Conservation (phyloP, 92 coral and sea anemone genomes). For the Heteractis magnifica region DNA sequence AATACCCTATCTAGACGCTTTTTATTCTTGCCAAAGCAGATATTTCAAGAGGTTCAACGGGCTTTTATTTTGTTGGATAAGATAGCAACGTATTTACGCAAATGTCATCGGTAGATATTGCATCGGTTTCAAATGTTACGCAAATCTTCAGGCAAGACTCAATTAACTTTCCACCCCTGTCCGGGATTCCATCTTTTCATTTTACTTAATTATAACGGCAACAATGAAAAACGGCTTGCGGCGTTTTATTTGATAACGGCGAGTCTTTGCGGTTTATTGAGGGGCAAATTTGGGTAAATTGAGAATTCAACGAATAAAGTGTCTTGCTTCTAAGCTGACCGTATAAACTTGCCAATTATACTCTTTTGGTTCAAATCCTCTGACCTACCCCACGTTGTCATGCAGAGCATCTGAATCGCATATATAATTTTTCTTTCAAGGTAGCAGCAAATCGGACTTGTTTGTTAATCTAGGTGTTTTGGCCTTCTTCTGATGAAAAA, state of each 20-base stretch:
- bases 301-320: background rate
- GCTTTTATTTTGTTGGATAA: background rate
- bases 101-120: background rate
- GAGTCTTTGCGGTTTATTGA: background rate
- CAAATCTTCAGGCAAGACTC: background rate
- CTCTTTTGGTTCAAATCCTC: too few relatives aligned
- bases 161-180: background rate
- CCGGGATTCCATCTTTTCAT: background rate
- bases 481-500: too few relatives aligned
- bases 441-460: too few relatives aligned
- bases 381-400: too few relatives aligned
- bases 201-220: background rate
- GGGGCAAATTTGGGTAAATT: background rate
- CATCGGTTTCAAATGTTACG: slow-evolving; percentile 2
- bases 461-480: too few relatives aligned
- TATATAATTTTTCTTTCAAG: too few relatives aligned
- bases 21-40: background rate
- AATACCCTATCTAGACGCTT: background rate
- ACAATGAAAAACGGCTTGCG: background rate
- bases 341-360: too few relatives aligned
- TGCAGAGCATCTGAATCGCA: too few relatives aligned
- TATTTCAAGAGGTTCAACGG: background rate
- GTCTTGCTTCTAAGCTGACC: too few relatives aligned
- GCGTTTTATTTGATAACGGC: background rate
- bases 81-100: slow-evolving; percentile 4